These are phyloP conservation scores for Nannoperca obscura DNA, from an alignment of 2,797 vertebrate species.

Conservation along the genomic window DNA sequence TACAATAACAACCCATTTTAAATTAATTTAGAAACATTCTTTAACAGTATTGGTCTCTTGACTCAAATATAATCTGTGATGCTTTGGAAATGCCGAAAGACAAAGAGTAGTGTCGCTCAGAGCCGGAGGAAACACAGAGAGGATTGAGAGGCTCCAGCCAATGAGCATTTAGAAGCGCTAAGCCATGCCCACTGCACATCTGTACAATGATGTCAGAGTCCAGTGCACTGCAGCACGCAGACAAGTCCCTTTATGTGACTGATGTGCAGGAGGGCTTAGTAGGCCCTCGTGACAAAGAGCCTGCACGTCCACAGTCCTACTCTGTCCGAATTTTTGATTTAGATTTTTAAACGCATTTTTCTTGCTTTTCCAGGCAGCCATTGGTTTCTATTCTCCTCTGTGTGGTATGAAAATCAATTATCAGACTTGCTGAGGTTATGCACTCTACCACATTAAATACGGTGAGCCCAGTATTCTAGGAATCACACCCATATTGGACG, in stretches of 20 bases:
- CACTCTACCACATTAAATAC: not conserved
- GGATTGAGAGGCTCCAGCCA: slow-evolving; percentile 66
- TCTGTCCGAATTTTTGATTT: not conserved
- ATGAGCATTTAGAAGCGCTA: slow-evolving; percentile 48
- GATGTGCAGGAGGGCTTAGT: slow-evolving; percentile 47
- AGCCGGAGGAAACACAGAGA: slow-evolving; percentile 30
- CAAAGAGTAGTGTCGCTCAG: slow-evolving; percentile 37
- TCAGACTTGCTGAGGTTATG: not conserved
- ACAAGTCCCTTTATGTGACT: slow-evolving; percentile 40
- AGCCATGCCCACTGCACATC: slow-evolving; percentile 73
- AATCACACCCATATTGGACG: not conserved
- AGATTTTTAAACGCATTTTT: not conserved
- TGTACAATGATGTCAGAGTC: slow-evolving; percentile 69
- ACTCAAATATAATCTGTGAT: slow-evolving; percentile 19
- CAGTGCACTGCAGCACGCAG: slow-evolving; percentile 43
- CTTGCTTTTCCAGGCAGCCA: not conserved
- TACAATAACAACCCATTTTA: slow-evolving; percentile 7
- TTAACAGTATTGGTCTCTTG: not conserved
- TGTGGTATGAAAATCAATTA: not conserved
- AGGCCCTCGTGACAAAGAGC: slow-evolving; percentile 17
- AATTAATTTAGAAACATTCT: slow-evolving; percentile 5
- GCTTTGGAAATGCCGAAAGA: slow-evolving; percentile 31
- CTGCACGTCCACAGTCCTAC: slow-evolving; percentile 11
- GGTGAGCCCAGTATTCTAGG: not conserved
- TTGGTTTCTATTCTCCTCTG: not conserved